Evolutionary conservation across 2,797 vertebrate genomes (phyloP), one percentile per base, ranked within the genome.

Genomic region (Lerista edwardsae): DNA sequence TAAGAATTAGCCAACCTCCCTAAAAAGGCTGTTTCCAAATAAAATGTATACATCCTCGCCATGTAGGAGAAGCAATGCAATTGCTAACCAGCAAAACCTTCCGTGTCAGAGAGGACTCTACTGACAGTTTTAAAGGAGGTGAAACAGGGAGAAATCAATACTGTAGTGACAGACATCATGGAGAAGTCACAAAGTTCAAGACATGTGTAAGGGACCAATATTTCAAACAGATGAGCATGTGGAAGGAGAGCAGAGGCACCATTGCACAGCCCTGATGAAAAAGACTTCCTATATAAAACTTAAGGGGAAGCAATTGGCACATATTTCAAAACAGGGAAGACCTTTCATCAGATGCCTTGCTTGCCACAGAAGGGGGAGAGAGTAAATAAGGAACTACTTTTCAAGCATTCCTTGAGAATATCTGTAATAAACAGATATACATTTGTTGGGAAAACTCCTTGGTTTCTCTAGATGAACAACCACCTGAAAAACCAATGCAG

Each of bases 121-220:
- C 82, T 76, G 65, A 87, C 77, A 84, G 64, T 41, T 62, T 87
- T 81, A 84, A 59, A 67, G 77, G 81, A 65, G 74, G 68, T 77
- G 82, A 84, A 76, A 77, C 67, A 80, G 82, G 86, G 65, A 77
- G 59, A 87, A 87, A 87, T 84, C 73, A 81, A 81, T 64, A 84
- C n/a, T 62, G 44, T 47, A 65, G 72, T 81, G 78, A 80, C 78
- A 87, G 86, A 81, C 21, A 77, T 81, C 86, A 84, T 81, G 74
- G 75, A 81, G 67, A 87, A 84, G 82, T 84, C 73, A 72, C 44
- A 65, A 84, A 81, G 74, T 87, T 87, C 82, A 87, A 84, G 78
- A 76, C 86, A 81, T 65, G 68, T 65, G 73, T 59, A 76, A 81
- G 73, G 82, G 59, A 59, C 59, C 82, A 81, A 72, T 84, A 84